Evolutionary conservation across 2,888 invertebrate species (phyloP), one percentile per base, ranked within the genome.

Genomic region (Megamerina dolium): DNA sequence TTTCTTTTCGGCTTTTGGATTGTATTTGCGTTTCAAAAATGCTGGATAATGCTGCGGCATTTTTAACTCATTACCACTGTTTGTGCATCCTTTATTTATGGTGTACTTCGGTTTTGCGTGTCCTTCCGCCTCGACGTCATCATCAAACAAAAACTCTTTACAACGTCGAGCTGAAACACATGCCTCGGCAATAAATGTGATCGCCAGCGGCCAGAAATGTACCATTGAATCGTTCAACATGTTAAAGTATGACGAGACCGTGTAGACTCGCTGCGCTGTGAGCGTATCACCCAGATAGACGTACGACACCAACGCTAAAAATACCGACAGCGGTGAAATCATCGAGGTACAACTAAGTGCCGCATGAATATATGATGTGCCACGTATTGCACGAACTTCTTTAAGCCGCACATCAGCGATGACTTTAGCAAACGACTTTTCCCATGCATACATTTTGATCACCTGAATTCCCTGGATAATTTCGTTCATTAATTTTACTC

Each of bases 391-490:
- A 45, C 75, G 76, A 63, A 85, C 79, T 71, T 85, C 85, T 63
- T 81, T 82, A 51, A 82, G 77, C 55, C 92, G 75, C 1, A 88
- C 83, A 27, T 79, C 73, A 5, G 81, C 81, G 6, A 93, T 82
- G 23, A 90, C 75, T 29, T 76, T 74, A 0, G 81, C 81, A 62
- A 90, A 90, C 0, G 86, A 85, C 29, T 79, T 79, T 66, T 91
- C 91, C 83, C 90, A 91, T 0, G 87, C 85, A 60, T 88, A 90
- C 88, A 90, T 90, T 66, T 91, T 91, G 52, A 91, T 86, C 0
- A 89, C 85, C 48, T 87, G 80, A 55, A 91, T 86, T 3, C 87
- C 88, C 43, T 81, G 80, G 26, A 91, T 82, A 0, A 90, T 83
- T 65, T 91, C 94, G 63, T 87, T 90, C 90, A 94, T 93, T 1